These are phyloP conservation scores for Diglossa cyanea DNA, from an alignment of 2,797 vertebrate species.

Conservation along the genomic window DNA sequence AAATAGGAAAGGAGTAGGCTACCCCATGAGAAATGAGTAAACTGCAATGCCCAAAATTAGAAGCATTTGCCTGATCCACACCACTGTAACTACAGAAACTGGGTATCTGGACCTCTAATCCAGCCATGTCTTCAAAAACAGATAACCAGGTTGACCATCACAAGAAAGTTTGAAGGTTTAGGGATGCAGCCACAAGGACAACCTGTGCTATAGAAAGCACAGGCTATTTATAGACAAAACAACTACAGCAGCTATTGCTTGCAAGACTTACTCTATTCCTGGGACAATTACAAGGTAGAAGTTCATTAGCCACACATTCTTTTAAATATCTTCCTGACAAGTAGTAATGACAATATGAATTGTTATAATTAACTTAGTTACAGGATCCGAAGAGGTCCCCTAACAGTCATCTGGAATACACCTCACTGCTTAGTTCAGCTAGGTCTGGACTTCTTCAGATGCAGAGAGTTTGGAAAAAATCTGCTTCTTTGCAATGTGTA, in stretches of 20 bases:
- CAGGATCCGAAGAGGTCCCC: not conserved
- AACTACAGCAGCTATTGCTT: not conserved
- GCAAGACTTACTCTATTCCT: not conserved
- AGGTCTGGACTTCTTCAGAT: conserved; percentile 53
- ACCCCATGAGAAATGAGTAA: not conserved
- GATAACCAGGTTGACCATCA: not conserved
- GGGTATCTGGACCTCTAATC: not conserved
- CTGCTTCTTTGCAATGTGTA: conserved; percentile 40
- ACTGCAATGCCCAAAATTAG: not conserved
- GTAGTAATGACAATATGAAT: not conserved
- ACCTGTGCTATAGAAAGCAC: not conserved
- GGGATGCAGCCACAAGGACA: not conserved
- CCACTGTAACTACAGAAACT: not conserved
- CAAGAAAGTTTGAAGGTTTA: not conserved
- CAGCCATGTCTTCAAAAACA: not conserved
- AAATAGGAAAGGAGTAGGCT: conserved; percentile 4
- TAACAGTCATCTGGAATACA: not conserved
- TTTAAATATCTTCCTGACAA: not conserved
- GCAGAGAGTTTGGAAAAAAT: conserved; percentile 42
- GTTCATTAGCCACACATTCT: not conserved
- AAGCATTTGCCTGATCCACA: not conserved
- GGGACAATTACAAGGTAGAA: not conserved
- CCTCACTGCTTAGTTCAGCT: conserved; percentile 24
- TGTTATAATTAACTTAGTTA: not conserved
- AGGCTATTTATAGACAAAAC: not conserved